phyloP scores from a whole-genome alignment of 2,797 vertebrate genomes.

The Mionectes olivaceus region DNA sequence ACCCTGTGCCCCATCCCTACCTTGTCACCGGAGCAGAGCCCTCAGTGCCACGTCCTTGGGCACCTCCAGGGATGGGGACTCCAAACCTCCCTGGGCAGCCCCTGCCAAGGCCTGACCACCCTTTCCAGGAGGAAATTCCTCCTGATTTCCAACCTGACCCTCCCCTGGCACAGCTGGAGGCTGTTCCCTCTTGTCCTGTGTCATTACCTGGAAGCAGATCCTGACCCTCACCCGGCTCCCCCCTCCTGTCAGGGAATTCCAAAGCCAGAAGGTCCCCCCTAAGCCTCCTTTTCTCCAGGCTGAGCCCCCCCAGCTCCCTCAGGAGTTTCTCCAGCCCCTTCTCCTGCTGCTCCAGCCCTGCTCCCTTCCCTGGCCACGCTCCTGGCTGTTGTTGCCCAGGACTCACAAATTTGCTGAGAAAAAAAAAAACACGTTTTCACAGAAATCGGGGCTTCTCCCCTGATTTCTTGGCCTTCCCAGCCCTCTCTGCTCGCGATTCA shows the following conservation, averaged over 20 bases:
- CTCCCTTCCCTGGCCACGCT: accelerated
- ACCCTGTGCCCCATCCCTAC: accelerated
- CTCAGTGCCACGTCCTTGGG: accelerated
- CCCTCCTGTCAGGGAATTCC: background rate
- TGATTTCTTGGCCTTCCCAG: background rate
- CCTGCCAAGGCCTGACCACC: background rate
- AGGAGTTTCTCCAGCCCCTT: background rate
- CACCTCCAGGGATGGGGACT: accelerated
- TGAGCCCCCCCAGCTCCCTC: background rate
- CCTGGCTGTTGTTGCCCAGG: background rate
- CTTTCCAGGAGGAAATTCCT: background rate
- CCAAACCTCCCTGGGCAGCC: background rate
- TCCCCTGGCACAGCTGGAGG: background rate
- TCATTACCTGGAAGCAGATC: background rate
- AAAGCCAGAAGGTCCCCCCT: accelerated
- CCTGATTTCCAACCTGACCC: background rate
- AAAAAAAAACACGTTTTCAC: background rate
- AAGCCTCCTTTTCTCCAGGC: background rate
- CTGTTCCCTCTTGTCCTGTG: too few relatives aligned
- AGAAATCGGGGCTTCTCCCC: background rate
- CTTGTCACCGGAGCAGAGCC: background rate
- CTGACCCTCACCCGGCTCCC: background rate
- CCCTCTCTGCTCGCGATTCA: background rate
- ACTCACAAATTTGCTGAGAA: background rate
- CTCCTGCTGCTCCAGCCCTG: accelerated